Conservation (phyloP, 2,888 invertebrate species). For the Emmelina monodactyla region DNA sequence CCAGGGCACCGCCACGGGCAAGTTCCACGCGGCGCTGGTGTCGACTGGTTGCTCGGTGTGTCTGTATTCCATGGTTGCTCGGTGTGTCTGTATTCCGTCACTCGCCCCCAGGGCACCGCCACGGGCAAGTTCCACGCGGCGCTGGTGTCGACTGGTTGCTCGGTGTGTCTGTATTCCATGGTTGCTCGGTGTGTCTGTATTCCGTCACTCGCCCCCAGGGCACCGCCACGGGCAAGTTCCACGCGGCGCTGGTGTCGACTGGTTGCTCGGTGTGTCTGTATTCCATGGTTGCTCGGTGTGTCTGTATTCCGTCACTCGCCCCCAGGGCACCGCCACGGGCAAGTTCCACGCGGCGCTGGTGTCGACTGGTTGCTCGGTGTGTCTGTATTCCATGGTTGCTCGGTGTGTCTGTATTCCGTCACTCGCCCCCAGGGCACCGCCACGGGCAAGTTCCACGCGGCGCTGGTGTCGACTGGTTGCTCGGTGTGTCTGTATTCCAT, state of each 20-base stretch:
- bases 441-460: conserved; percentile 89
- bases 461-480: conserved; percentile 76
- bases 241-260: conserved; percentile 84
- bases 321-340: conserved; percentile 84
- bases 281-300: conserved; percentile 71
- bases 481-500: conserved; percentile 70
- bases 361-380: conserved; percentile 75
- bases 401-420: conserved; percentile 70
- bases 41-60: conserved; percentile 75
- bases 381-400: conserved; percentile 67
- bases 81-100: too few relatives aligned
- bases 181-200: not conserved
- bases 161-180: too few relatives aligned
- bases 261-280: conserved; percentile 69
- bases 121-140: conserved; percentile 91
- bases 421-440: conserved; percentile 75
- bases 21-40: conserved; percentile 83
- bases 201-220: conserved; percentile 64
- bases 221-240: conserved; percentile 86
- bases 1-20: conserved; percentile 83
- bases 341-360: conserved; percentile 86
- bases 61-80: too few relatives aligned
- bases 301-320: too few relatives aligned
- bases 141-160: conserved; percentile 81
- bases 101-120: conserved; percentile 78